A percentile compares a stretch with the other conserved stretches of the same genome.
phyloP scores from a whole-genome alignment of 2,113 vertebrate genomes.

The Dasyprocta punctata region DNA sequence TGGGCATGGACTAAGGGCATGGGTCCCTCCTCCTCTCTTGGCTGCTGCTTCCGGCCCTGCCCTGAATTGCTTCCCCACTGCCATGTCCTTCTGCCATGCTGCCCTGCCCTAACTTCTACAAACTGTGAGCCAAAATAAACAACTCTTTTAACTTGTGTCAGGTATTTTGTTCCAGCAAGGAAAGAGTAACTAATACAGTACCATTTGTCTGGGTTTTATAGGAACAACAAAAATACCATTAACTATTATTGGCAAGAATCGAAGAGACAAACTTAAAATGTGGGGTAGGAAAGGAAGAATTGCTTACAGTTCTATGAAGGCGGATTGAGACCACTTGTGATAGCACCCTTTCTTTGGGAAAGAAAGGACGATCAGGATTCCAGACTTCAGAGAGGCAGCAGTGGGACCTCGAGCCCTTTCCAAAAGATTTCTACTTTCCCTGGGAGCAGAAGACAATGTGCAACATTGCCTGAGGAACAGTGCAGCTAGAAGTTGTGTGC shows the following conservation, averaged over 20 bases:
- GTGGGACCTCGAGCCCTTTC: background rate
- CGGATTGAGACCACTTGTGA: background rate
- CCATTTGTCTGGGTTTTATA: background rate
- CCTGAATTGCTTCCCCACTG: background rate
- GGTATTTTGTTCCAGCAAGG: background rate
- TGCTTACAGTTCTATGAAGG: background rate
- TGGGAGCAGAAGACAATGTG: background rate
- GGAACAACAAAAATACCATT: background rate
- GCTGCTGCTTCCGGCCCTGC: background rate
- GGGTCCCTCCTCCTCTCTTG: background rate
- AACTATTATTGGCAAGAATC: conserved; percentile 3
- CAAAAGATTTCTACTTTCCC: background rate
- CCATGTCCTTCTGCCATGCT: background rate
- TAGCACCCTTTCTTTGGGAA: background rate
- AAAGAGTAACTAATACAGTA: background rate
- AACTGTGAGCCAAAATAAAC: background rate
- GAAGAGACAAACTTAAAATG: background rate
- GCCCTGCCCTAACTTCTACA: background rate
- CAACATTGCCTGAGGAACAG: background rate
- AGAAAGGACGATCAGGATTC: background rate
- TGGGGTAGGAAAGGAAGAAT: background rate
- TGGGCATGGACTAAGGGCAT: background rate
- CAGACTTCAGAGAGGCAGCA: background rate
- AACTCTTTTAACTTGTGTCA: background rate
- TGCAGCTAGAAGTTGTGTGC: too few species aligned